Evolutionary conservation across 2,797 vertebrate genomes (phyloP), one percentile per base, ranked within the genome.

Genomic region (Ctenopoma kingsleyae): DNA sequence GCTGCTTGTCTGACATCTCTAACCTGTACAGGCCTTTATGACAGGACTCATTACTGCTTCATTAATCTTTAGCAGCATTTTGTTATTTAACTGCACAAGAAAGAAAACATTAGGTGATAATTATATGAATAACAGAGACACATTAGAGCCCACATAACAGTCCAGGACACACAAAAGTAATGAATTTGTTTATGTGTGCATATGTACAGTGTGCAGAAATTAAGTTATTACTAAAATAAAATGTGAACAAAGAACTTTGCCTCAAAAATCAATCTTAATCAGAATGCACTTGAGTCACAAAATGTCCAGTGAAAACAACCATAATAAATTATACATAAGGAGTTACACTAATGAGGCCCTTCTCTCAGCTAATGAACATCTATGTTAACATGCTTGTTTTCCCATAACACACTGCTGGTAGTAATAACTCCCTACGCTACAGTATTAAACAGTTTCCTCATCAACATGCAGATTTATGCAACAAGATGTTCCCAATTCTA

Each of bases 81-180:
- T 58, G 49, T 70, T 36, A 36, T 83, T 82, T 74, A 76, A 82
- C 78, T 61, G 20, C 17, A 69, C 59, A n/a, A 54, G 78, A 74
- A 64, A 38, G 17, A 65, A 74, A 84, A 77, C 58, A 67, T n/a
- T 52, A 74, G 67, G 71, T 71, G 58, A 78, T 74, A 62, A 76
- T 67, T 6, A 1, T 16, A 50, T 41, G 59, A 55, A 72, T 67
- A 69, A 55, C 3, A 68, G 48, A 73, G 49, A 15, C 20, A 2
- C 15, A 23, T 30, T 22, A 4, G 32, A 32, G 32, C 9, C 9
- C 32, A 32, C 32, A 32, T 32, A 32, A 32, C 10, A 48, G 35
- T 8, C 9, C 8, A 25, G 27, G 22, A 9, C 6, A 19, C 17
- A 22, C 49, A 6, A 48, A 16, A 55, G 69, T 46, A 0, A 23